phyloP scores from a whole-genome alignment of 2,797 vertebrate species.

The Sebastes kiyomatsui region DNA sequence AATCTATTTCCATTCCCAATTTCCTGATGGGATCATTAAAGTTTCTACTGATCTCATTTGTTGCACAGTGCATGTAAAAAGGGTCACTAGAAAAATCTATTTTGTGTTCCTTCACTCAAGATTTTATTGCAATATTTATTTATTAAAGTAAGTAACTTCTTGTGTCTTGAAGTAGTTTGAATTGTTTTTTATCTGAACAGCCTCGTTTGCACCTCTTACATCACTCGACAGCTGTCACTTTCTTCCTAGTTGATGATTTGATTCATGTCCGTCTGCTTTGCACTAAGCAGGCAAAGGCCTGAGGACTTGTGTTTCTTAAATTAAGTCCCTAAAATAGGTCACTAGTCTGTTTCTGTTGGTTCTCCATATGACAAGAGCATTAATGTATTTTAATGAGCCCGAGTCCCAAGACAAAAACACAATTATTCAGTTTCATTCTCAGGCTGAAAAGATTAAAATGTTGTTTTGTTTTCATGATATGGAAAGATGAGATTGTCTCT shows the following conservation, averaged over 20 bases:
- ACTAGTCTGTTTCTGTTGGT: conserved; percentile 2
- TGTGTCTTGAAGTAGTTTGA: neutral
- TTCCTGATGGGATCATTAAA: neutral
- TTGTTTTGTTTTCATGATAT: neutral
- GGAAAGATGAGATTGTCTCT: neutral
- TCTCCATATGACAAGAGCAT: neutral
- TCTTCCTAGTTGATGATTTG: conserved; percentile 11
- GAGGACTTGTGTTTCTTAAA: neutral
- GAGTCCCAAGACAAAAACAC: neutral
- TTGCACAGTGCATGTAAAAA: neutral
- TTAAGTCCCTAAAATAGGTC: conserved; percentile 4
- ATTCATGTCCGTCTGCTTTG: conserved; percentile 15
- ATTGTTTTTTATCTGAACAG: neutral
- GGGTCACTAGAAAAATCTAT: neutral
- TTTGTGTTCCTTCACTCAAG: neutral
- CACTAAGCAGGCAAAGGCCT: conserved; percentile 3
- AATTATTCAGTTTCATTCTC: conserved; percentile 7
- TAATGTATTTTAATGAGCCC: conserved; percentile 19
- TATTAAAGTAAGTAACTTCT: neutral
- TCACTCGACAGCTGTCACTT: conserved; percentile 34
- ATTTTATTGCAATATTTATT: neutral
- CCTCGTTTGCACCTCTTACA: conserved; percentile 12
- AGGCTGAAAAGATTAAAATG: neutral
- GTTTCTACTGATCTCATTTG: neutral
- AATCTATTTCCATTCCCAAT: neutral